phyloP scores from a whole-genome alignment of 53 echinoderm and acorn worm genomes.

The Arbacia lixula region DNA sequence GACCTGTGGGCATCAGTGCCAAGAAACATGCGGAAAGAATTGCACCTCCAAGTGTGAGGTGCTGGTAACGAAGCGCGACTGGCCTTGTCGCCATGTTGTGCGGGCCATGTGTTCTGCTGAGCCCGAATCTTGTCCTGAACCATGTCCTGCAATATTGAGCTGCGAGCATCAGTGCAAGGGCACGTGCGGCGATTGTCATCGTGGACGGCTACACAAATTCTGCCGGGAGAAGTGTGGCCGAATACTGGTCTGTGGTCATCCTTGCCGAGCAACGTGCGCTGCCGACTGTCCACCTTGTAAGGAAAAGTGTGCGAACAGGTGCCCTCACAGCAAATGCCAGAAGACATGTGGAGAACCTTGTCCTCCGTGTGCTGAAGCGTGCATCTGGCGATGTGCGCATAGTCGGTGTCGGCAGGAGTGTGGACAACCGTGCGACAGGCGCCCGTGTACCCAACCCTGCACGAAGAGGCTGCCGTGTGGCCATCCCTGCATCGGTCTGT shows the following conservation, averaged over 20 bases:
- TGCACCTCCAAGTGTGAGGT: conserved; percentile 6
- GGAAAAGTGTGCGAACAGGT: conserved; percentile 63
- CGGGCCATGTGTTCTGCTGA: conserved; percentile 50
- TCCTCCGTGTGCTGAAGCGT: conserved; percentile 59
- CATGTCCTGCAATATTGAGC: conserved; percentile 47
- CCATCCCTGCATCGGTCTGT: conserved; percentile 87
- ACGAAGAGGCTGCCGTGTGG: conserved; percentile 34
- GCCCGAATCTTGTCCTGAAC: conserved; percentile 24
- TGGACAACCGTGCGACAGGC: conserved; percentile 32
- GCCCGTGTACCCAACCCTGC: conserved; percentile 44
- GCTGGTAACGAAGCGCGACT: background rate
- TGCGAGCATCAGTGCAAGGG: conserved; percentile 78
- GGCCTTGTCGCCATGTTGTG: conserved; percentile 39
- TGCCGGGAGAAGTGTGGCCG: conserved; percentile 65
- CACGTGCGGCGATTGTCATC: conserved; percentile 60
- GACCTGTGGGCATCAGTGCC: conserved; percentile 33
- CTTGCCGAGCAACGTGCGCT: conserved; percentile 62
- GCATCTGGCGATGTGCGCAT: conserved; percentile 72
- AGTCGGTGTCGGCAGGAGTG: conserved; percentile 41
- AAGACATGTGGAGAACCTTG: conserved; percentile 64
- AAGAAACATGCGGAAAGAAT: conserved; percentile 16
- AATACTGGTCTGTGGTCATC: conserved; percentile 79
- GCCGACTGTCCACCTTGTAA: conserved; percentile 70
- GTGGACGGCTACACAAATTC: conserved; percentile 53
- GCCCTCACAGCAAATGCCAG: conserved; percentile 66